phyloP scores from a whole-genome alignment of 2,888 invertebrate species.

The Chymomyza procnemis region DNA sequence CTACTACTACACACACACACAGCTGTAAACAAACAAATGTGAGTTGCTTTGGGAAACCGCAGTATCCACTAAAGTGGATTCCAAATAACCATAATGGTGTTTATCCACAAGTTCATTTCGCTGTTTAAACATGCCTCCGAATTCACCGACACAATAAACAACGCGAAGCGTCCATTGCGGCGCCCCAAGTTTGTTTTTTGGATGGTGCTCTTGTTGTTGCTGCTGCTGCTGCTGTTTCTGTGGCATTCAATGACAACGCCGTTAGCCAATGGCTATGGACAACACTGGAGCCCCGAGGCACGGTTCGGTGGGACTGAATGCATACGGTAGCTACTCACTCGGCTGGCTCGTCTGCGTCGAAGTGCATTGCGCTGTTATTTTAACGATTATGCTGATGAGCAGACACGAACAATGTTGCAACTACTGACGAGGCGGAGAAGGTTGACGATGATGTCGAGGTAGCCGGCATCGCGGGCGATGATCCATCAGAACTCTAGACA shows the following conservation, averaged over 20 bases:
- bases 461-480: slow-evolving; percentile 62
- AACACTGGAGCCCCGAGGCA: not conserved
- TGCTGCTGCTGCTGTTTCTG: not conserved
- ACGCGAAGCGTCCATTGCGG: slow-evolving; percentile 39
- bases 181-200: slow-evolving; percentile 50
- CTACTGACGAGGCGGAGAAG: not conserved
- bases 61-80: slow-evolving; percentile 61
- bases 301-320: slow-evolving; percentile 21
- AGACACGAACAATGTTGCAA: slow-evolving; percentile 21
- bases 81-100: slow-evolving; percentile 74
- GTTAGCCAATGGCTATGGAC: slow-evolving; percentile 34
- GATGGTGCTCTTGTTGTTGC: no score
- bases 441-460: slow-evolving; percentile 18
- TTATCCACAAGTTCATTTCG: slow-evolving; percentile 74
- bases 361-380: slow-evolving; percentile 73
- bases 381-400: slow-evolving; percentile 73
- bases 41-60: not conserved
- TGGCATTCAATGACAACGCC: not conserved
- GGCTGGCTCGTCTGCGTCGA: slow-evolving; percentile 48
- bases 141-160: slow-evolving; percentile 71
- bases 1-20: not conserved
- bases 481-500: slow-evolving; percentile 70
- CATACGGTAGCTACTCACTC: slow-evolving; percentile 65
- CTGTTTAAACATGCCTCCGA: slow-evolving; percentile 74
- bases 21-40: not conserved